These are phyloP conservation scores for Jaculus jaculus DNA, from an alignment of 2,113 vertebrate genomes.

Conservation along the genomic window DNA sequence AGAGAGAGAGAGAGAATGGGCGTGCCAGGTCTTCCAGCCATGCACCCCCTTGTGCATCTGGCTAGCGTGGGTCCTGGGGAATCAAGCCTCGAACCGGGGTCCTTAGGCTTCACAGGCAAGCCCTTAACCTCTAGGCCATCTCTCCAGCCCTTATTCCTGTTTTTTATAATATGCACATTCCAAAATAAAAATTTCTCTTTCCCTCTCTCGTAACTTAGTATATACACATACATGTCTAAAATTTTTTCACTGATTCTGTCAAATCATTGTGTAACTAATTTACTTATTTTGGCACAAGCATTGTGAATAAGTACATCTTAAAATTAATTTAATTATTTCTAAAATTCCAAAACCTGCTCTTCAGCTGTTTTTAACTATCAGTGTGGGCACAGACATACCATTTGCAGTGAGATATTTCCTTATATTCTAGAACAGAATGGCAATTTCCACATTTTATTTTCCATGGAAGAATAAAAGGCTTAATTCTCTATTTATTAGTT, in stretches of 20 bases:
- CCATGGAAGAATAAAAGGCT: slow-evolving; percentile 43
- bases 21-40: too few relatives aligned
- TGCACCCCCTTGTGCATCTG: too few relatives aligned
- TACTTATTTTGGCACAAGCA: slow-evolving; percentile 20
- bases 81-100: too few relatives aligned
- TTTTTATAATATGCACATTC: neutral
- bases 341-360: slow-evolving; percentile 34
- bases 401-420: slow-evolving; percentile 18
- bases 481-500: slow-evolving; percentile 5
- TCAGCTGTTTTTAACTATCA: slow-evolving; percentile 16
- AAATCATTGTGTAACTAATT: slow-evolving; percentile 39
- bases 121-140: too few relatives aligned
- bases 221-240: neutral
- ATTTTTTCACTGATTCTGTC: neutral
- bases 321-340: slow-evolving; percentile 32
- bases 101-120: too few relatives aligned
- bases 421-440: slow-evolving; percentile 24
- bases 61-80: too few relatives aligned
- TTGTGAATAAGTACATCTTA: slow-evolving; percentile 35
- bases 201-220: neutral
- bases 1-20: too few relatives aligned
- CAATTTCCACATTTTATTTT: slow-evolving; percentile 30
- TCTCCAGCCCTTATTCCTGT: too few relatives aligned
- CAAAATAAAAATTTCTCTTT: slow-evolving; percentile 18
- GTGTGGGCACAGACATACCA: neutral